Conservation (phyloP, 2,888 invertebrate species). For the Mesorhabditis spiculigera region DNA sequence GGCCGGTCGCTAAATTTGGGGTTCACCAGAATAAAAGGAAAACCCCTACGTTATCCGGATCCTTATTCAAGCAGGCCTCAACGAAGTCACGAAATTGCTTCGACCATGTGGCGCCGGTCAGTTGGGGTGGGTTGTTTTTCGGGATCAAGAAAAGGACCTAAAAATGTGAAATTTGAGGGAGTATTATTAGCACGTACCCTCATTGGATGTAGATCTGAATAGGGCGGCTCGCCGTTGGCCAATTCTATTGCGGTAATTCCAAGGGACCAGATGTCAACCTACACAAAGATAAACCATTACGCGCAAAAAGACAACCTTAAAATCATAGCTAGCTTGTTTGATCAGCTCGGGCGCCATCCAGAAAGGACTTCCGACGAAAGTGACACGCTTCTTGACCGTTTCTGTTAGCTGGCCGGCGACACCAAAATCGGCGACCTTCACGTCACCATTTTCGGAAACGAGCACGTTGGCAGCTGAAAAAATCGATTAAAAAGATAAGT, state of each 20-base stretch:
- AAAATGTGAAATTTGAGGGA: background rate
- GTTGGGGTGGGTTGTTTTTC: slow-evolving; percentile 90
- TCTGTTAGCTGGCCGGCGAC: slow-evolving; percentile 85
- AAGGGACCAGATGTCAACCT: slow-evolving; percentile 90
- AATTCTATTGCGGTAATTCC: slow-evolving; percentile 93
- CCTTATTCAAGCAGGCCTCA: slow-evolving; percentile 94
- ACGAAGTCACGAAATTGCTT: slow-evolving; percentile 90
- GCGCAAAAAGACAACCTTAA: slow-evolving; percentile 16
- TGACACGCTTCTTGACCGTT: slow-evolving; percentile 79
- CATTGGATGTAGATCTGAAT: slow-evolving; percentile 83
- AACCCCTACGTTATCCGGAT: slow-evolving; percentile 87
- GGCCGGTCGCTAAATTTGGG: slow-evolving; percentile 77
- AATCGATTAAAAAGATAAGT: background rate
- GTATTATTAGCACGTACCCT: slow-evolving; percentile 61
- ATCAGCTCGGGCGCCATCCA: slow-evolving; percentile 98
- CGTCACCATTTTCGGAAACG: slow-evolving; percentile 94
- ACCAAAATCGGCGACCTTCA: slow-evolving; percentile 94
- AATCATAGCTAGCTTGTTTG: slow-evolving; percentile 77
- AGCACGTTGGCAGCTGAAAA: slow-evolving; percentile 84
- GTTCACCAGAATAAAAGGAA: background rate
- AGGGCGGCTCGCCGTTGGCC: slow-evolving; percentile 93
- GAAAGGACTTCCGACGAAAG: slow-evolving; percentile 82
- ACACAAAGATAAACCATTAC: slow-evolving; percentile 4
- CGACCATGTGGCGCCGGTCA: slow-evolving; percentile 82
- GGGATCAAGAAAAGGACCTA: slow-evolving; percentile 15